Base-by-base conservation (phyloP, 2,113 vertebrate species). In the Larimichthys polyactis region DNA sequence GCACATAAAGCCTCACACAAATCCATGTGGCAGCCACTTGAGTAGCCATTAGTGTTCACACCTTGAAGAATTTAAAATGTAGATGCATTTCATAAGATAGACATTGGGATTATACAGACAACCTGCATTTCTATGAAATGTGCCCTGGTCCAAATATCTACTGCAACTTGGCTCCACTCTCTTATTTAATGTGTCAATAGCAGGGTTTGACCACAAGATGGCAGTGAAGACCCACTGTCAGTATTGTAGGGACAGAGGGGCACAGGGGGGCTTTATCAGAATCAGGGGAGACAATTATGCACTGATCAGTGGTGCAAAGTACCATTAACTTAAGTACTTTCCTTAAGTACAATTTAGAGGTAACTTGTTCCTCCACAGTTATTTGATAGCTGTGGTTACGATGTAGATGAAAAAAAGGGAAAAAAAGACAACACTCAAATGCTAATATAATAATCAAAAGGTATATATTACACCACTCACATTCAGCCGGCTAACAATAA, bases 201-300 rank as follows among this genome's bases (percentile, higher is more conserved):
- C 83, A 73, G 48, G 7, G 0, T 49, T 52, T 73, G 7, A 51
- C 91, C 92, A 89, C 1, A 8, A 65, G 91, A 52, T 84, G 89
- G 88, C 86, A 91, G 79, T 91, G 11, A 75, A 89, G 79, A 51
- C 17, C 72, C 32, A 66, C 52, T 19, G 8, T 32, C 36, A 66
- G 48, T 40, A n/a, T 63, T 46, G 16, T 11, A 4, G 54, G 27
- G 22, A 5, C 48, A 40, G 19, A 14, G 36, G 36, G 36, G 36
- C 36, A 8, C 44, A 46, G 12, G 11, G 12, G 11, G 3, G 44
- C 44, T 40, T 49, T 55, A 58, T 12, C 43, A 71, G 36, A 1
- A 75, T 15, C 36, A 19, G 54, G 15, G 27, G 19, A 5, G n/a
- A 22, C 15, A 40, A 63, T 11, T 0, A 51, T 17, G 2, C 63